These are phyloP conservation scores for Adela reaumurella DNA, from an alignment of 2,888 invertebrate species.

Conservation along the genomic window DNA sequence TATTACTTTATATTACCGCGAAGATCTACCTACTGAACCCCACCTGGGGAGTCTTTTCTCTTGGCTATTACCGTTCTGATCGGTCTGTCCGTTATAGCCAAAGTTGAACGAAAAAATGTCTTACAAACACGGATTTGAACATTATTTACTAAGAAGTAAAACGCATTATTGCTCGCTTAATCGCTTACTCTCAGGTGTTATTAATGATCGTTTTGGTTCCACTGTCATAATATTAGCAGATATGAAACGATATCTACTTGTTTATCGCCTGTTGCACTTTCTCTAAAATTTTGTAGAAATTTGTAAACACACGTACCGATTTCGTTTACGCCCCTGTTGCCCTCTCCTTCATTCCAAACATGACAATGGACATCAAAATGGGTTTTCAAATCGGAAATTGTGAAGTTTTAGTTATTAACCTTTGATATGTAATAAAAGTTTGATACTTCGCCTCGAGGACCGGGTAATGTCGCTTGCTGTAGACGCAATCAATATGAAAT, in stretches of 20 bases:
- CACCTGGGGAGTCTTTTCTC: slow-evolving; percentile 6
- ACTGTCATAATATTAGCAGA: slow-evolving; percentile 9
- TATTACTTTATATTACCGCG: no score
- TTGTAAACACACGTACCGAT: slow-evolving; percentile 6
- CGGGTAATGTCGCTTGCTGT: slow-evolving; percentile 7
- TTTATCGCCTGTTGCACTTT: no score
- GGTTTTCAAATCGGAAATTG: slow-evolving; percentile 6
- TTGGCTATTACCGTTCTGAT: slow-evolving; percentile 13
- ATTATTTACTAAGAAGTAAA: slow-evolving; percentile 13
- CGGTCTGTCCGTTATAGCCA: slow-evolving; percentile 10
- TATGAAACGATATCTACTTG: no score
- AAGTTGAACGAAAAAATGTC: slow-evolving; percentile 7
- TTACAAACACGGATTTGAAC: slow-evolving; percentile 6
- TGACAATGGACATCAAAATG: slow-evolving; percentile 6
- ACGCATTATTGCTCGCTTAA: slow-evolving; percentile 14
- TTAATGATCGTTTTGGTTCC: slow-evolving; percentile 14
- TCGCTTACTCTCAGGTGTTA: slow-evolving; percentile 11
- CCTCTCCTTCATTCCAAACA: slow-evolving; percentile 8
- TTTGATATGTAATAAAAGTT: slow-evolving; percentile 10
- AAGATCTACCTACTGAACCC: slow-evolving; percentile 13
- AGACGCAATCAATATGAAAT: not conserved
- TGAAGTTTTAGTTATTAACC: slow-evolving; percentile 10
- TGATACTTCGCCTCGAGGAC: slow-evolving; percentile 9
- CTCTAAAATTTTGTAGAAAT: slow-evolving; percentile 5
- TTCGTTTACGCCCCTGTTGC: slow-evolving; percentile 6